Conservation (phyloP, 2,113 vertebrate genomes). For the Chlorodrepanis virens region DNA sequence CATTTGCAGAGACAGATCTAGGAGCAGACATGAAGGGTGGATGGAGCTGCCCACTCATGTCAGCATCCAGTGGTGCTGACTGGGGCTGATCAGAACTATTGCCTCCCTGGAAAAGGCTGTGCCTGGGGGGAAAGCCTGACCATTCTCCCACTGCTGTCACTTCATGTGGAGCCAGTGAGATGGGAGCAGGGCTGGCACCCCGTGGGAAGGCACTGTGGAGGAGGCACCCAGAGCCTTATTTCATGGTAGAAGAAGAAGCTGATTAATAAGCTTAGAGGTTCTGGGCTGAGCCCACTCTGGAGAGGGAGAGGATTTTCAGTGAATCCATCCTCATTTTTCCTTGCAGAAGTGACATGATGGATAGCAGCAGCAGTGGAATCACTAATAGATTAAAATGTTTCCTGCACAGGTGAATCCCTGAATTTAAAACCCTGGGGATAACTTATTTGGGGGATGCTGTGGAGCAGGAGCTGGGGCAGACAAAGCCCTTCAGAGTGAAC, state of each 20-base stretch:
- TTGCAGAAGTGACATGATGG: neutral
- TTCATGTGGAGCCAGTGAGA: neutral
- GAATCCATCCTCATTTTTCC: neutral
- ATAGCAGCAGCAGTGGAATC: neutral
- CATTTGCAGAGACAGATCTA: accelerated
- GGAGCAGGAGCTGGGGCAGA: neutral
- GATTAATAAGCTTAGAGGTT: neutral
- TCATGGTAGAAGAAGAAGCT: neutral
- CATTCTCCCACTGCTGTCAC: neutral
- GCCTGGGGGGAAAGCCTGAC: neutral
- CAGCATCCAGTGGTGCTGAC: neutral
- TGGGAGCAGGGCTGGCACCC: neutral
- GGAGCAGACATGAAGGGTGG: neutral
- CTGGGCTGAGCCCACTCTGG: neutral
- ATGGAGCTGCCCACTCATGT: neutral
- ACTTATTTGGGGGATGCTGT: neutral
- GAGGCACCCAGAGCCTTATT: neutral
- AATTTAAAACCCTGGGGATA: neutral
- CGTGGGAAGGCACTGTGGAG: neutral
- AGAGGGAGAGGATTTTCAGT: neutral
- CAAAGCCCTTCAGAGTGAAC: neutral
- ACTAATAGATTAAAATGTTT: neutral
- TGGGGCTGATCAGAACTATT: neutral
- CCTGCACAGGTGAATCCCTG: neutral
- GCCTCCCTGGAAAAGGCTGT: neutral